Evolutionary conservation across 2,113 vertebrate genomes (phyloP), one percentile per base, ranked within the genome.

Genomic region (Hyaena hyaena): DNA sequence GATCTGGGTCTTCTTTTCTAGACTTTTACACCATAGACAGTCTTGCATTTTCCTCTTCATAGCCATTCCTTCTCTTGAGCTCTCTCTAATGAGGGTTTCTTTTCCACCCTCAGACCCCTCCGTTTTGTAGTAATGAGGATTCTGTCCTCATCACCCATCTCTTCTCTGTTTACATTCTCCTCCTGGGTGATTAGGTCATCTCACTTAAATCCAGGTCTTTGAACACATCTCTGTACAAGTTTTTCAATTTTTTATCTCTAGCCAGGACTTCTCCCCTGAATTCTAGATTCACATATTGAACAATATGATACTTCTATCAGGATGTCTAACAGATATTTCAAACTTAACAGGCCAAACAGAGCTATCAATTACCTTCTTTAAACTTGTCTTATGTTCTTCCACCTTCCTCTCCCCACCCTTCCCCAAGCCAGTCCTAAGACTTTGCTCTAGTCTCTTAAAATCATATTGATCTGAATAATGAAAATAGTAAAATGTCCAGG

Each of bases 401-500:
- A 17, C 35, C 19, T 48, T 21, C 23, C 3, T 31, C 4, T 86
- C 31, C 31, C 14, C 7, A 26, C 3, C 19, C 21, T 17, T 80
- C 10, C 33, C 7, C 43, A 61, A 61, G 19, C 21, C 10, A 73
- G 48, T 19, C 45, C 39, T 48, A 85, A 92, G 21, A 93, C 48
- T 96, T 92, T 88, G 14, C n/a, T 87, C 19, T 53, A 26, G 28
- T 68, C 17, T 96, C 66, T 86, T 85, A 79, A 73, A 65, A 55
- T 17, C 82, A 9, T 21, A 50, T 71, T 92, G 21, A 4, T 89
- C 15, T 93, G 77, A 81, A 88, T 50, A 93, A 61, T 28, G 55
- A 86, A 1, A 50, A 69, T 8, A 71, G 23, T 28, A 69, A 77
- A 63, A 35, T 80, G 19, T 83, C 21, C n/a, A 87, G 19, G 4